phyloP scores from a whole-genome alignment of 2,888 invertebrate species.

The Neria commutata region DNA sequence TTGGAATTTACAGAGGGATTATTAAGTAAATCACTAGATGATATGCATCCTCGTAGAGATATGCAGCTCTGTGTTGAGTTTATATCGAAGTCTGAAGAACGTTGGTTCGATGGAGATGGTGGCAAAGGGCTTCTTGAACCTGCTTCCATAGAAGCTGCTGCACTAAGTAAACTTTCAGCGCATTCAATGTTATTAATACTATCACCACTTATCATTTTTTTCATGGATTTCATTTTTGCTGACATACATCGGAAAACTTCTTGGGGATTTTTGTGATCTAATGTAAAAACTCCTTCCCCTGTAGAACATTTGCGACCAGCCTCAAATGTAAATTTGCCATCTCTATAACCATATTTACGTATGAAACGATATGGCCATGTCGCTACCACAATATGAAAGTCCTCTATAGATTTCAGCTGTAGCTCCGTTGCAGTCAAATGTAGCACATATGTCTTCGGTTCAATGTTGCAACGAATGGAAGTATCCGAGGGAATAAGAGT shows the following conservation, averaged over 20 bases:
- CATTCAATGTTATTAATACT: slow-evolving; percentile 70
- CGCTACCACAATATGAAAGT: slow-evolving; percentile 68
- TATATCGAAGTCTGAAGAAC: slow-evolving; percentile 52
- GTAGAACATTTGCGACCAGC: slow-evolving; percentile 86
- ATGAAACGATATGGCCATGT: slow-evolving; percentile 88
- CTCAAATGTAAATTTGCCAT: slow-evolving; percentile 86
- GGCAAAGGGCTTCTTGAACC: slow-evolving; percentile 82
- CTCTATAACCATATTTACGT: slow-evolving; percentile 82
- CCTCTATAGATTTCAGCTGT: slow-evolving; percentile 71
- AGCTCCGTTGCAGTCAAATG: slow-evolving; percentile 77
- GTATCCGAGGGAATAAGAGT: slow-evolving; percentile 80
- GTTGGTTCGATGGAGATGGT: slow-evolving; percentile 65
- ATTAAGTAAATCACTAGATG: slow-evolving; percentile 58
- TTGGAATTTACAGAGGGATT: slow-evolving; percentile 46
- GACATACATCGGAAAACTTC: slow-evolving; percentile 83
- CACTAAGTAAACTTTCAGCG: slow-evolving; percentile 77
- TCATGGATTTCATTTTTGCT: slow-evolving; percentile 86
- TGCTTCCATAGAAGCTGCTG: slow-evolving; percentile 78
- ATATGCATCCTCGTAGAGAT: slow-evolving; percentile 55
- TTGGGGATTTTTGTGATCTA: slow-evolving; percentile 81
- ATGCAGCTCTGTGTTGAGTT: slow-evolving; percentile 57
- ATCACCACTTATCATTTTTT: slow-evolving; percentile 77
- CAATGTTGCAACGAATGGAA: slow-evolving; percentile 76
- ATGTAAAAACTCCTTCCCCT: slow-evolving; percentile 81
- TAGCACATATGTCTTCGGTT: slow-evolving; percentile 73